Base-by-base conservation (phyloP, 2,888 invertebrate species). In the Lycaena phlaeas region DNA sequence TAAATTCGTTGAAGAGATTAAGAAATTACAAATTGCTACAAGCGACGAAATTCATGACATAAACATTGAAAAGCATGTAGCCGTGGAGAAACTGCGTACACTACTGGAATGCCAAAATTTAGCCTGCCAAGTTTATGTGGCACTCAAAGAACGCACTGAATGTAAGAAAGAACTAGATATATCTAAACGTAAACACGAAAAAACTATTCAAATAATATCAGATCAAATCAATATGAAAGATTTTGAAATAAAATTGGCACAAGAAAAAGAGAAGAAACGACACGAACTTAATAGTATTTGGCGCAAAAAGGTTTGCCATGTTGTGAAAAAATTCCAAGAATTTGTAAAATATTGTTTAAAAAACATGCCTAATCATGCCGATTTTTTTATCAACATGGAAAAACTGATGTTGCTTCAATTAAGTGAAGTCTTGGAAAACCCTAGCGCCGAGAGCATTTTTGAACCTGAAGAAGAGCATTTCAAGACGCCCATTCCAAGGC, bases 51-150 rank as follows among this genome's bases (percentile, higher is more conserved):
- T 79, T 18, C 79, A 79, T 42, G 73, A 77, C 40, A 60, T 78
- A 7, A 72, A 72, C 10, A 49, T 72, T 2, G 79, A 81, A 41
- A 82, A 81, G 54, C 72, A 75, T 46, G 40, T 61, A n/a, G 65
- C 68, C 15, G 49, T 78, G 40, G 75, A 79, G 47, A 81, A 73
- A 37, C 34, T 76, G 9, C 56, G 72, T 39, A 55, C 70, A 26
- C 51, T 67, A 14, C 53, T 78, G 2, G 64, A 76, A 53, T 72
- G 70, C 47, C 71, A 73, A 52, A 81, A 73, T 39, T 53, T 81
- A n/a, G 82, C 82, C 4, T 81, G 82, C 56, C 70, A 75, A 58
- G 60, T 76, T 4, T 84, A 82, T 48, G 71, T 81, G 1, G 74
- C 78, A n/a, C 42, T 79, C 10, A 81, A 77, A 54, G 84, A 84